These are phyloP conservation scores for Tenthredo amoena DNA, from an alignment of 2,888 invertebrate genomes.

Conservation along the genomic window DNA sequence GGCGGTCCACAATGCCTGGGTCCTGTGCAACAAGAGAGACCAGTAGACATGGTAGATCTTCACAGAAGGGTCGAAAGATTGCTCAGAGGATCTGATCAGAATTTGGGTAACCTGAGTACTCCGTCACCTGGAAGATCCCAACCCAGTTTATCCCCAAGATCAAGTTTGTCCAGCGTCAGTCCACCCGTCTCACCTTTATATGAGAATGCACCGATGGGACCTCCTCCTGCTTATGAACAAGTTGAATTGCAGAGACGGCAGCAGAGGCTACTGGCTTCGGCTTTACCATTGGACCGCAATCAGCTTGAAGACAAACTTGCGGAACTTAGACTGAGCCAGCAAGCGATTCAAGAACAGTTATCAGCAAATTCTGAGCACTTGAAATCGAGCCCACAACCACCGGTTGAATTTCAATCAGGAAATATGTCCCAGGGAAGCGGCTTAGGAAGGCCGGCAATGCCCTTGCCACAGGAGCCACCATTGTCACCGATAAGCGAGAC, in stretches of 20 bases:
- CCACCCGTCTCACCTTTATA: conserved; percentile 90
- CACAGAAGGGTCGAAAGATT: conserved; percentile 91
- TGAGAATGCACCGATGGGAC: conserved; percentile 80
- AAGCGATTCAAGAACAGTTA: conserved; percentile 70
- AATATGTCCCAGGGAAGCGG: conserved; percentile 82
- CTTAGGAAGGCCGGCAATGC: conserved; percentile 79
- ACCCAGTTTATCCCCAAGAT: conserved; percentile 91
- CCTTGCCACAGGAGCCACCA: conserved; percentile 81
- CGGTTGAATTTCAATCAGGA: conserved; percentile 75
- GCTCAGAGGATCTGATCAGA: conserved; percentile 79
- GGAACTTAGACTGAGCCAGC: conserved; percentile 81
- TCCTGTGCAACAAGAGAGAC: conserved; percentile 83
- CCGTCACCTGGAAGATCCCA: conserved; percentile 88
- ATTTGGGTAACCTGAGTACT: conserved; percentile 80
- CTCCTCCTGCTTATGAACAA: conserved; percentile 84
- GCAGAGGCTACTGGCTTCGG: conserved; percentile 60
- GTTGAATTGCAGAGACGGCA: conserved; percentile 83
- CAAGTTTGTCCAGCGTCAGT: conserved; percentile 92
- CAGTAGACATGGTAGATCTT: conserved; percentile 93
- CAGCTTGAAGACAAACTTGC: conserved; percentile 78
- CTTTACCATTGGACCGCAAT: conserved; percentile 69
- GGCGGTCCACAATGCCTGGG: conserved; percentile 88
- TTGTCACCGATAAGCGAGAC: conserved; percentile 93
- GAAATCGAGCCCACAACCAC: conserved; percentile 71
- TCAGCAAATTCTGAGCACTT: conserved; percentile 62